These are phyloP conservation scores for Plutomurus gul DNA, from an alignment of 1,140 invertebrate genomes.

Conservation along the genomic window DNA sequence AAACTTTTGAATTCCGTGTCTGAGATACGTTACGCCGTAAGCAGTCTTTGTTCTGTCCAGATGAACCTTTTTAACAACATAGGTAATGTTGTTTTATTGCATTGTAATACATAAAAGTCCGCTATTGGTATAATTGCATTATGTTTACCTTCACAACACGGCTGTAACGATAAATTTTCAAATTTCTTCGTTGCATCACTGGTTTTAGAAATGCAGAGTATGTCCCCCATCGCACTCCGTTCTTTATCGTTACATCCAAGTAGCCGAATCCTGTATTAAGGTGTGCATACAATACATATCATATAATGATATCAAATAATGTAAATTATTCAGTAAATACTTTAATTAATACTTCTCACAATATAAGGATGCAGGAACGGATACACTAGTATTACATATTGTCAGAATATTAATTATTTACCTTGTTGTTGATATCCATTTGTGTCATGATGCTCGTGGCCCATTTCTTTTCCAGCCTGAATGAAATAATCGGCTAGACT, in stretches of 20 bases:
- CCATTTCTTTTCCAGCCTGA: constrained; percentile 83
- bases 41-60: constrained; percentile 33
- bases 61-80: not conserved
- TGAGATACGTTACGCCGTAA: constrained; percentile 35
- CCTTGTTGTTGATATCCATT: constrained; percentile 87
- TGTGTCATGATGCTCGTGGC: constrained; percentile 82
- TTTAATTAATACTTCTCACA: too few species aligned
- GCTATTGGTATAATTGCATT: not conserved
- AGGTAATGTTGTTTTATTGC: not conserved
- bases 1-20: constrained; percentile 28
- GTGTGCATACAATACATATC: not conserved
- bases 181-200: constrained; percentile 65
- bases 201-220: constrained; percentile 75
- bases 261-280: constrained; percentile 63
- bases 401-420: too few species aligned
- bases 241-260: constrained; percentile 67
- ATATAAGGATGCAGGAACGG: too few species aligned
- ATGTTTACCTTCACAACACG: constrained; percentile 61
- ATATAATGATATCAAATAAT: not conserved
- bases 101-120: not conserved
- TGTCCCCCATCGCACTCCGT: constrained; percentile 71
- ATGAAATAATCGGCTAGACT: constrained; percentile 84
- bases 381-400: too few species aligned
- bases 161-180: constrained; percentile 67
- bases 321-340: not conserved